phyloP scores from a whole-genome alignment of 1,140 invertebrate genomes.

The Megalopta genalis region DNA sequence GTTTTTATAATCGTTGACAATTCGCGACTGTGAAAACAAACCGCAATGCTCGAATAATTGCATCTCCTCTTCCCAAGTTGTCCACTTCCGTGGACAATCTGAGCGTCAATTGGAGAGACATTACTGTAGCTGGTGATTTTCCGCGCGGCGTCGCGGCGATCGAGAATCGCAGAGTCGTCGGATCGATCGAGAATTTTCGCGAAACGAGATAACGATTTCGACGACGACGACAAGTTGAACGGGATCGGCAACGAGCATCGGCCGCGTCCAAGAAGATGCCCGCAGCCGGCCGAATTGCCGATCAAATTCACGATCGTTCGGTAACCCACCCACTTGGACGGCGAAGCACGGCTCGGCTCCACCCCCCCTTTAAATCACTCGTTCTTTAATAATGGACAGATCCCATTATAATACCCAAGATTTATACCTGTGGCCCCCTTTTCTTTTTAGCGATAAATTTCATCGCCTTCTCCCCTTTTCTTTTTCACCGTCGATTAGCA shows the following conservation, averaged over 20 bases:
- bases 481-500: conserved; percentile 70
- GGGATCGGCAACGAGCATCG: conserved; percentile 32
- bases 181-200: neutral
- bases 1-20: no score
- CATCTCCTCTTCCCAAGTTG: no score
- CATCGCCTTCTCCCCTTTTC: conserved; percentile 46
- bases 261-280: conserved; percentile 20
- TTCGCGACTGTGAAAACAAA: no score
- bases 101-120: no score
- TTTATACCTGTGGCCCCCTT: conserved; percentile 79
- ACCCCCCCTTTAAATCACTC: conserved; percentile 80
- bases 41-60: no score
- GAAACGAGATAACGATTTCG: neutral
- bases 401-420: conserved; percentile 80
- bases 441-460: conserved; percentile 81
- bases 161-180: no score
- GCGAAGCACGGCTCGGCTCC: conserved; percentile 72
- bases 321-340: conserved; percentile 74
- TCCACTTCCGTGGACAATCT: no score
- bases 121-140: no score
- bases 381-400: conserved; percentile 81
- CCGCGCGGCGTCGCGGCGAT: no score
- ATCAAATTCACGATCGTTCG: conserved; percentile 77
- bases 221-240: no score
- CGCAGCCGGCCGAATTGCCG: conserved; percentile 68